Evolutionary conservation across 2,888 invertebrate genomes (phyloP), one percentile per base, ranked within the genome.

Genomic region (Thymelicus acteon): DNA sequence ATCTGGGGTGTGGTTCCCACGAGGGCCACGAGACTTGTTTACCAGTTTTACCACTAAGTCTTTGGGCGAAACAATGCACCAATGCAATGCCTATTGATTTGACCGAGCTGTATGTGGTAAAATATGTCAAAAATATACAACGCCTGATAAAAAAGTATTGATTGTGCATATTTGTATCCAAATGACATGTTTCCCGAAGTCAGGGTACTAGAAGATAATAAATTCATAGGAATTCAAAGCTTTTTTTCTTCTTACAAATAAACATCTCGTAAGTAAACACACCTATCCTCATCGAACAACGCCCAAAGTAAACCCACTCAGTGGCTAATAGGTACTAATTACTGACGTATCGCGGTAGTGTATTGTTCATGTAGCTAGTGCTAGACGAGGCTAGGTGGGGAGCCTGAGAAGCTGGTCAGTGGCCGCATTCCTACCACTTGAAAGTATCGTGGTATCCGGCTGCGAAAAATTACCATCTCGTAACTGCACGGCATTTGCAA

Each of bases 381-480:
- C 72, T 79, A 84, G 85, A 84, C 85, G 83, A 40, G 54, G 87
- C 85, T 77, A 84, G 83, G 83, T 79, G 81, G 77, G 82, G 80
- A 82, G 85, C 84, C 83, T 81, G 82, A 84, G 85, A 86, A 83
- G 88, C 88, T 91, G 90, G 89, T 84, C 90, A 86, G 79, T 91
- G 92, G 90, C 93, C 92, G 92, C 93, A 93, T 93, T 93, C 93
- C 86, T 85, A 77, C 80, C 87, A 89, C 89, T 92, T 92, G 92
- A 93, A 93, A 93, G 92, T 91, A 90, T 89, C 87, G 85, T 87
- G 83, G 88, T 85, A 91, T 92, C 92, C 92, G 93, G 89, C 90
- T 89, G 91, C 90, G 88, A 91, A 92, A 92, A 91, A 90, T 88
- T 85, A 86, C 83, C 82, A 86, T 82, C 83, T 82, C 80, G 80